Conservation (phyloP, 2,113 vertebrate genomes). For the Pogona vitticeps region DNA sequence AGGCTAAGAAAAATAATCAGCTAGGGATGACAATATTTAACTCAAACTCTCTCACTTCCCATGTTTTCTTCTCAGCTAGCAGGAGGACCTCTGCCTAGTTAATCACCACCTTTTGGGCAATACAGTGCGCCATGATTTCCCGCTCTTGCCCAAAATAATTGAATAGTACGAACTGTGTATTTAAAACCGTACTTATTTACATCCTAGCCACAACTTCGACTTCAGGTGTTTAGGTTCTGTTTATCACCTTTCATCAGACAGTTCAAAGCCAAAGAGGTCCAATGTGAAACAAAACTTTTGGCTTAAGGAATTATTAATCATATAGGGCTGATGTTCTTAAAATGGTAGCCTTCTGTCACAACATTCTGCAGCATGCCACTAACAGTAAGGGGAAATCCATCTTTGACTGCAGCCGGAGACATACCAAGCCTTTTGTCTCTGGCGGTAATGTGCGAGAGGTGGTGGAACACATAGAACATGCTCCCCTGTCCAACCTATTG, state of each 20-base stretch:
- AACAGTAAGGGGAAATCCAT: neutral
- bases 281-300: no score
- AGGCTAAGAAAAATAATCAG: no score
- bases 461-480: neutral
- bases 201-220: no score
- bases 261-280: neutral
- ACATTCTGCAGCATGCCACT: neutral
- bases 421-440: neutral
- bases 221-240: neutral
- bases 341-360: neutral
- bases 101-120: no score
- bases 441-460: neutral
- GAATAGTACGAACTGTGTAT: neutral
- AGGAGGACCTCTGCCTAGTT: no score
- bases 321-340: no score
- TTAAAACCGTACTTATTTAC: neutral
- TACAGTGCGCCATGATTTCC: no score
- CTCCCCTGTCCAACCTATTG: neutral
- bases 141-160: neutral
- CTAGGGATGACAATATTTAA: no score
- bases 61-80: no score
- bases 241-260: neutral
- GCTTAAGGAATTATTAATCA: no score
- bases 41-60: no score
- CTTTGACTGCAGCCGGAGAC: no score